Percentiles rank a stretch among this genome's conserved stretches.
phyloP scores from a whole-genome alignment of 2,113 vertebrate species.

The Progne subis region DNA sequence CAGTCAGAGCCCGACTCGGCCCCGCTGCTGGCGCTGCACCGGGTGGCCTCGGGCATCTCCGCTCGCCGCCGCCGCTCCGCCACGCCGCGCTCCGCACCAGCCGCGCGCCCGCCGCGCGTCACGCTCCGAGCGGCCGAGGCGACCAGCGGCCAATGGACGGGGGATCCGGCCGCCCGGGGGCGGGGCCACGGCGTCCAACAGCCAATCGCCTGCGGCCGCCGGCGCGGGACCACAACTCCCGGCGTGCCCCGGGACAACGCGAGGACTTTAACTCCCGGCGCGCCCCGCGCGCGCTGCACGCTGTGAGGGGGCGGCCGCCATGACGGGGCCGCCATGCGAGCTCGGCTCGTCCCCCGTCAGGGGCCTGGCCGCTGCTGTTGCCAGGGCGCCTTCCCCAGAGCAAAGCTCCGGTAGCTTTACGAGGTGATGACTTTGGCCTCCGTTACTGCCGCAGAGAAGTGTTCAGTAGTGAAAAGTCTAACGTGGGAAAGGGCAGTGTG shows the following conservation, averaged over 20 bases:
- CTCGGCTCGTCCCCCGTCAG: rapidly evolving
- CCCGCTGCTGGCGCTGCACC: background rate
- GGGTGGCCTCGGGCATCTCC: constrained; percentile 26
- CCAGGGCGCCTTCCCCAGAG: rapidly evolving
- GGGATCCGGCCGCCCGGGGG: background rate
- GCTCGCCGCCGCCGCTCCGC: background rate
- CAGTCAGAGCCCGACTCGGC: constrained; percentile 14
- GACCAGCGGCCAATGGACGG: background rate
- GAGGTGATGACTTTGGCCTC: rapidly evolving
- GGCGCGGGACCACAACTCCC: background rate
- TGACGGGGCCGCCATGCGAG: background rate
- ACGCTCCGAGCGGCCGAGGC: background rate
- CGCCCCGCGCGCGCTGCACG: background rate
- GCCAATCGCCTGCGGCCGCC: background rate
- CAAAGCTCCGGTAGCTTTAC: rapidly evolving
- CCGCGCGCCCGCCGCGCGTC: background rate
- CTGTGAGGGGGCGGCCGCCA: background rate
- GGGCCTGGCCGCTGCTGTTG: background rate
- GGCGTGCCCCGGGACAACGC: rapidly evolving
- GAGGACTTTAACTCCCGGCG: background rate
- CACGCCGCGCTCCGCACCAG: background rate
- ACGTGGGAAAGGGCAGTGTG: rapidly evolving
- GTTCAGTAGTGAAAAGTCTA: background rate
- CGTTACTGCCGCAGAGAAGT: rapidly evolving
- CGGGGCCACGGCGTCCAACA: rapidly evolving